Conservation (phyloP, 2,888 invertebrate genomes). For the Polymixis flavicincta region DNA sequence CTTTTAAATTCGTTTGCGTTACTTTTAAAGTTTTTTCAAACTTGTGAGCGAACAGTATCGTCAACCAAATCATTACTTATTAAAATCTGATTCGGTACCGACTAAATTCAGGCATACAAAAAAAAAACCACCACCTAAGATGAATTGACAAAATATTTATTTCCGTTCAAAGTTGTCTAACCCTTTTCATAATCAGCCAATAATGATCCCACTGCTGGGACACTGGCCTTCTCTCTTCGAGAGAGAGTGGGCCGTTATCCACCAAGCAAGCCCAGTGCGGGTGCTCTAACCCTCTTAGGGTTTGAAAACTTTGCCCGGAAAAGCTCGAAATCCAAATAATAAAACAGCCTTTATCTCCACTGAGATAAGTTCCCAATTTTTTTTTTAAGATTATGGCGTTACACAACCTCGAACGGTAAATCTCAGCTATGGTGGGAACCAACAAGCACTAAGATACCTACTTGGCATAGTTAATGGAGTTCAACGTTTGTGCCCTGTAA, state of each 20-base stretch:
- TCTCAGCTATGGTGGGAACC: background rate
- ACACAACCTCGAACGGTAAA: background rate
- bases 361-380: too few relatives aligned
- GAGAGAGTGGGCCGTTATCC: too few relatives aligned
- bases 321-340: background rate
- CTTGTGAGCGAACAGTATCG: background rate
- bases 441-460: conserved; percentile 24
- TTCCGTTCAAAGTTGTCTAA: too few relatives aligned
- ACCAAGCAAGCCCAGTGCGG: too few relatives aligned
- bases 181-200: too few relatives aligned
- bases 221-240: too few relatives aligned
- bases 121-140: background rate
- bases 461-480: conserved; percentile 40
- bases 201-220: too few relatives aligned
- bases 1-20: background rate
- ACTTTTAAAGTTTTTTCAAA: too few relatives aligned
- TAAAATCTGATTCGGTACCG: background rate
- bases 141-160: background rate
- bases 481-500: conserved; percentile 41
- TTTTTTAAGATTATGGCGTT: background rate
- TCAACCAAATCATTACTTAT: background rate
- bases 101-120: background rate
- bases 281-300: too few relatives aligned
- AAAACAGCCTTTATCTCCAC: background rate
- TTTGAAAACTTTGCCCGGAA: background rate